Base-by-base conservation (phyloP, 2,888 invertebrate species). In the Mythimna vitellina region DNA sequence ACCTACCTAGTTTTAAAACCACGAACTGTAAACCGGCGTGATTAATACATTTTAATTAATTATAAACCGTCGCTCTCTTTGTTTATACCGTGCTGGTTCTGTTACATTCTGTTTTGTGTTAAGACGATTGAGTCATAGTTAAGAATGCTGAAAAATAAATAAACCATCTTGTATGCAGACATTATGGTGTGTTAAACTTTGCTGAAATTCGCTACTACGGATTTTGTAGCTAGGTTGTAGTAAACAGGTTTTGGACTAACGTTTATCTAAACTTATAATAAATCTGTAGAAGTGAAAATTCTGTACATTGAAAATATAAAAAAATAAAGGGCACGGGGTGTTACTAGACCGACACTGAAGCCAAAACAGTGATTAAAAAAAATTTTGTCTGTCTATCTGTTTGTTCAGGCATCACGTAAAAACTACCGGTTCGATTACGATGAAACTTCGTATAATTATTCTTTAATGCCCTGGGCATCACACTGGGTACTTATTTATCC, bases 41-140 rank as follows among this genome's bases (percentile, higher is more conserved):
- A 78, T 76, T 64, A 68, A 70, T 53, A 81, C 62, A 70, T 57
- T 70, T 70, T 65, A 65, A 71, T 67, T 51, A 71, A 79, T 82
- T 69, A 66, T 46, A 73, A 61, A 57, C 42, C 17, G 42, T 65
- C 53, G 14, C 35, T 64, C 65, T 56, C 64, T 62, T 77, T 80
- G 82, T 82, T 82, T 80, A 78, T 22, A 29, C 10, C 29, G 63
- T 25, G 60, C 68, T 73, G 82, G 29, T 69, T 73, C 56, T 54
- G 62, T 60, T 72, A 68, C 53, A 49, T 56, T 63, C 67, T 82
- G 83, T 83, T 81, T 80, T 65, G 29, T 80, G 80, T 80, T 46
- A 75, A 71, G 17, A 38, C 35, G 20, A 78, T 78, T 76, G 70
- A 80, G 80, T 81, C 73, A 80, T 70, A 70, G n/a, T 46, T 38